These are phyloP conservation scores for Mustela lutreola DNA, from an alignment of 2,113 vertebrate species.

Conservation along the genomic window DNA sequence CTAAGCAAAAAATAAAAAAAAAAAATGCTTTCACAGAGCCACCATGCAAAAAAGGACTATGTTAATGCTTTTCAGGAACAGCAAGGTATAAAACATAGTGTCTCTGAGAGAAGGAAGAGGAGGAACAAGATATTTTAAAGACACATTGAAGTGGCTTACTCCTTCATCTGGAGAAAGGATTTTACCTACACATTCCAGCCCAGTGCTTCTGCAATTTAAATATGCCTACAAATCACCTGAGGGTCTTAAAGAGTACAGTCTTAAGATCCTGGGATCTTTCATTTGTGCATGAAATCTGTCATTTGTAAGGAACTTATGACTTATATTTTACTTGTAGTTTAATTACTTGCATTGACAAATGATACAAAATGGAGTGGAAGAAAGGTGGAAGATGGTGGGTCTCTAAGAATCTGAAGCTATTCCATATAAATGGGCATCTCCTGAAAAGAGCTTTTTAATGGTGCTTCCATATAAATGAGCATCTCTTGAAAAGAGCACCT, in stretches of 20 bases:
- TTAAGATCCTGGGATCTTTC: not conserved
- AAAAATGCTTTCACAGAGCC: not conserved
- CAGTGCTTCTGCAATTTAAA: not conserved
- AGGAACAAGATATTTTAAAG: not conserved
- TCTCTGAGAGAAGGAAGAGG: not conserved
- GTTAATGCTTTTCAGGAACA: not conserved
- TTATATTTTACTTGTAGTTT: not conserved
- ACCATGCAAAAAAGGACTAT: not conserved
- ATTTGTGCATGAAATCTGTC: not conserved
- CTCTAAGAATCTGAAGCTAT: not conserved
- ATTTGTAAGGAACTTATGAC: not conserved
- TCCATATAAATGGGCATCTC: not conserved
- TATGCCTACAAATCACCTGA: not conserved
- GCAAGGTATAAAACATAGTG: not conserved
- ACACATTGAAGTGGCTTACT: not conserved
- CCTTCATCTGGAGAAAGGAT: not conserved
- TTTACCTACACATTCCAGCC: not conserved
- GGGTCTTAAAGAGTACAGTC: not conserved
- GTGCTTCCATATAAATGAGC: not conserved
- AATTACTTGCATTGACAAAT: not conserved
- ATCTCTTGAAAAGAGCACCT: not conserved
- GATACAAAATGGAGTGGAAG: not conserved
- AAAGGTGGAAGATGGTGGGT: not conserved
- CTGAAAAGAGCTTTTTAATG: not conserved
- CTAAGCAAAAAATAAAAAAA: not conserved